A percentile compares a stretch with the other conserved stretches of the same genome.
Conservation (phyloP, 2,888 invertebrate genomes). For the Piscicola geometra region DNA sequence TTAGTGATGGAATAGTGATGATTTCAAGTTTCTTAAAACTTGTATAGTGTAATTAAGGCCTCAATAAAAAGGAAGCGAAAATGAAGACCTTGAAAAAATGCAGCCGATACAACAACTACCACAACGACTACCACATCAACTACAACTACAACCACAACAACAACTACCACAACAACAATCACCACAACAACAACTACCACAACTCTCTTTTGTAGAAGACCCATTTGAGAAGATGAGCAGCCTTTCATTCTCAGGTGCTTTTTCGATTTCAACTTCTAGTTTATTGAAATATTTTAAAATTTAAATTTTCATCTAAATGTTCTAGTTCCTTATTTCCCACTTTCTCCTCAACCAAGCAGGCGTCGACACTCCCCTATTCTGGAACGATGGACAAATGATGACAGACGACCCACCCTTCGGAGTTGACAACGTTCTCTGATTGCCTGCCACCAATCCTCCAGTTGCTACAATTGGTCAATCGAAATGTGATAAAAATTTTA, state of each 20-base stretch:
- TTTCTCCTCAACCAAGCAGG: no score
- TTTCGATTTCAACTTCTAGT: neutral
- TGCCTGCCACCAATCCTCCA: no score
- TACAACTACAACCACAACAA: neutral
- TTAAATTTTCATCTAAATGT: neutral
- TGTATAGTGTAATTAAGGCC: no score
- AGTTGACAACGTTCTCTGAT: neutral
- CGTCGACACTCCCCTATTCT: neutral
- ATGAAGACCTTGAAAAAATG: no score
- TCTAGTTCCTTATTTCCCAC: no score
- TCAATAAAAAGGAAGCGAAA: no score
- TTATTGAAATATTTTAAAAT: neutral
- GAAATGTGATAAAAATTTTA: no score
- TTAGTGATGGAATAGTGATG: no score
- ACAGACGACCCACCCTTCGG: neutral
- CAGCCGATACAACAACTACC: constrained; percentile 5
- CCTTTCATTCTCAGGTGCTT: neutral
- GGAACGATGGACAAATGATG: neutral
- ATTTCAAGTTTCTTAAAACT: no score
- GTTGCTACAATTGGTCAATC: no score
- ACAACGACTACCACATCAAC: neutral
- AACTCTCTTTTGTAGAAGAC: no score
- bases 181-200: neutral
- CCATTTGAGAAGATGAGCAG: neutral
- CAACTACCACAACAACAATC: neutral